Conservation (phyloP, 1,140 invertebrate genomes). For the Scaptodrosophila lebanonensis region DNA sequence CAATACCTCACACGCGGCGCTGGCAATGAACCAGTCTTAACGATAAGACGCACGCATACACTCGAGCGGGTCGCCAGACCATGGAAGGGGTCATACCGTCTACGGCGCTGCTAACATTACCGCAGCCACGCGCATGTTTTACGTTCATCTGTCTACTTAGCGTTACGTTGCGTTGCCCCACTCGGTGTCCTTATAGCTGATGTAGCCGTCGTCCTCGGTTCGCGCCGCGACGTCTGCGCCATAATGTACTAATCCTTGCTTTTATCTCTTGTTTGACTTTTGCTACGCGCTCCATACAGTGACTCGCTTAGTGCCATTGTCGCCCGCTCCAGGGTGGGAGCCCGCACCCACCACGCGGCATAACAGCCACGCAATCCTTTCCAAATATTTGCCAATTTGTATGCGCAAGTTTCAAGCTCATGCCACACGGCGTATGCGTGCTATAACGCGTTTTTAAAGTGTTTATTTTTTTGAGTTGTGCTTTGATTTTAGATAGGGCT, state of each 20-base stretch:
- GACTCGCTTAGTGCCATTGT: conserved; percentile 74
- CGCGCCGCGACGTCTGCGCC: conserved; percentile 51
- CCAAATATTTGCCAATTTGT: conserved; percentile 74
- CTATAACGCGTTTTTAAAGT: conserved; percentile 71
- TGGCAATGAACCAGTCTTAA: conserved; percentile 39
- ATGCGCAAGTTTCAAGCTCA: conserved; percentile 65
- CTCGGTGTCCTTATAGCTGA: background rate
- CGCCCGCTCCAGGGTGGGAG: conserved; percentile 26
- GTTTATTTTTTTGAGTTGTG: conserved; percentile 50
- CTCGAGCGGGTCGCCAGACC: background rate
- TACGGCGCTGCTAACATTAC: conserved; percentile 66
- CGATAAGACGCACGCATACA: conserved; percentile 65
- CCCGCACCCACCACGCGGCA: background rate
- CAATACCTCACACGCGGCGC: too few relatives aligned
- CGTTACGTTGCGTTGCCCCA: conserved; percentile 25
- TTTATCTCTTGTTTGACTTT: conserved; percentile 75
- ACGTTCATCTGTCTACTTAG: conserved; percentile 74
- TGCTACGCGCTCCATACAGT: conserved; percentile 69
- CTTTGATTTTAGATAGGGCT: conserved; percentile 43
- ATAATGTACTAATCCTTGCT: conserved; percentile 75
- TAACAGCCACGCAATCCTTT: conserved; percentile 52
- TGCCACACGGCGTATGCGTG: conserved; percentile 67
- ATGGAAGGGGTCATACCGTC: conserved; percentile 15
- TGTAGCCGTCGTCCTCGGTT: conserved; percentile 3
- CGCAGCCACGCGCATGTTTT: conserved; percentile 71